Evolutionary conservation across 2,113 vertebrate genomes (phyloP).

Genomic region (Anseranas semipalmata): DNA sequence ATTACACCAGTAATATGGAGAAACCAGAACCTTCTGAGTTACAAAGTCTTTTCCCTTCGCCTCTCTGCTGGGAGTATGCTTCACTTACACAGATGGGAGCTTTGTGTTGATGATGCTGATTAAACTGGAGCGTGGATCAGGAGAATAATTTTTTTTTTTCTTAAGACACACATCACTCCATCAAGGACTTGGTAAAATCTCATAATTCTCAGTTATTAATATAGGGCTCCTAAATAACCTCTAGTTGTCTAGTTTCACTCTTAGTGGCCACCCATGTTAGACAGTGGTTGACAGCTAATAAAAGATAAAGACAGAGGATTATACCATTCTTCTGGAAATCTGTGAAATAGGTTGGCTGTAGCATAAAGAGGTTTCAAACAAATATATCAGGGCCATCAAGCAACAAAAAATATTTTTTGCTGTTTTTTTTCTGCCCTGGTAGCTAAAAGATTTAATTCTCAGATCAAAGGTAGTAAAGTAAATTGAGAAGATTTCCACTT

Average conservation of each 20-base stretch:
- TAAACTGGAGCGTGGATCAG: background rate
- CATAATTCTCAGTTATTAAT: background rate
- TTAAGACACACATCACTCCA: background rate
- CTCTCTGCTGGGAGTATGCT: background rate
- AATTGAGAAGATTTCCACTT: constrained; percentile 26
- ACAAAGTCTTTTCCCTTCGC: background rate
- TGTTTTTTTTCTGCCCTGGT: background rate
- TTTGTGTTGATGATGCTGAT: background rate
- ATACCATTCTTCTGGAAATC: background rate
- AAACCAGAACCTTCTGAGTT: background rate
- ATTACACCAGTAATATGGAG: background rate
- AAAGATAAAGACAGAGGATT: background rate
- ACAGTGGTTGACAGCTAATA: background rate
- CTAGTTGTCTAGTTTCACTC: background rate
- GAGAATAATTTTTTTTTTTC: background rate
- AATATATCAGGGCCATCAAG: background rate
- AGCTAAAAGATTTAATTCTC: background rate
- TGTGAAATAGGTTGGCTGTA: background rate
- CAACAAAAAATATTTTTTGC: background rate
- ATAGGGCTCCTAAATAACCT: background rate
- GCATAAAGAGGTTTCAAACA: background rate
- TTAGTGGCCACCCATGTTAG: background rate
- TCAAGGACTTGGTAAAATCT: background rate
- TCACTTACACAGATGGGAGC: background rate
- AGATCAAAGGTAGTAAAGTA: background rate